Percentiles rank a stretch among this genome's conserved stretches.
phyloP scores from a whole-genome alignment of 2,888 invertebrate species.

The Idaea dimidiata region DNA sequence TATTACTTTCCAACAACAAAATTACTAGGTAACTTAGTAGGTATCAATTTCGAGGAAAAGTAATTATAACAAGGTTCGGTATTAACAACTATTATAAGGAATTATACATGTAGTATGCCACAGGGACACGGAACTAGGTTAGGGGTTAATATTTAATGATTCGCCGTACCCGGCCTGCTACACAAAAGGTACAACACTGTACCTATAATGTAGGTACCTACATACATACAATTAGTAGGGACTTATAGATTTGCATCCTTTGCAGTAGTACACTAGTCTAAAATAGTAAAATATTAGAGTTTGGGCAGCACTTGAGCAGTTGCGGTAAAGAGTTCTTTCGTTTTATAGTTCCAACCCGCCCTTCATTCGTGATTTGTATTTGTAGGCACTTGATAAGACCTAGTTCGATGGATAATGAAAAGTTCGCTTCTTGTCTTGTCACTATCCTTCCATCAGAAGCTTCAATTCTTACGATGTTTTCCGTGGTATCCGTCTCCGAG shows the following conservation, averaged over 20 bases:
- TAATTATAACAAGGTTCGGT: conserved; percentile 9
- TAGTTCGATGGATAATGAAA: too few relatives aligned
- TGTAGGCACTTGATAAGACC: too few relatives aligned
- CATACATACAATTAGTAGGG: not conserved
- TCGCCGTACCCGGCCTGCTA: conserved; percentile 11
- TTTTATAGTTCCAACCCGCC: too few relatives aligned
- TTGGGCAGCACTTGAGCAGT: too few relatives aligned
- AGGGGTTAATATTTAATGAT: conserved; percentile 26
- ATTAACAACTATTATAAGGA: conserved; percentile 24
- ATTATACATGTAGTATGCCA: conserved; percentile 20
- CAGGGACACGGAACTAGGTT: conserved; percentile 27
- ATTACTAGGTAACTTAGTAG: conserved; percentile 11
- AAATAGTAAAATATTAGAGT: too few relatives aligned
- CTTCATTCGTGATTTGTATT: too few relatives aligned
- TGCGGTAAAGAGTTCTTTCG: too few relatives aligned
- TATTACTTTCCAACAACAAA: conserved; percentile 8
- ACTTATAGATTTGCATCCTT: not conserved
- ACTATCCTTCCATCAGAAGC: too few relatives aligned
- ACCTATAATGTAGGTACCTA: not conserved
- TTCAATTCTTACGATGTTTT: too few relatives aligned
- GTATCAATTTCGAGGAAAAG: conserved; percentile 22
- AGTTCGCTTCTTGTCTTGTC: too few relatives aligned
- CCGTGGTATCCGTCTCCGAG: too few relatives aligned
- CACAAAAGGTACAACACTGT: not conserved
- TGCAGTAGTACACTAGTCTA: not conserved